Evolutionary conservation across 2,888 invertebrate genomes (phyloP).

Genomic region (Gymnocheta viridis): DNA sequence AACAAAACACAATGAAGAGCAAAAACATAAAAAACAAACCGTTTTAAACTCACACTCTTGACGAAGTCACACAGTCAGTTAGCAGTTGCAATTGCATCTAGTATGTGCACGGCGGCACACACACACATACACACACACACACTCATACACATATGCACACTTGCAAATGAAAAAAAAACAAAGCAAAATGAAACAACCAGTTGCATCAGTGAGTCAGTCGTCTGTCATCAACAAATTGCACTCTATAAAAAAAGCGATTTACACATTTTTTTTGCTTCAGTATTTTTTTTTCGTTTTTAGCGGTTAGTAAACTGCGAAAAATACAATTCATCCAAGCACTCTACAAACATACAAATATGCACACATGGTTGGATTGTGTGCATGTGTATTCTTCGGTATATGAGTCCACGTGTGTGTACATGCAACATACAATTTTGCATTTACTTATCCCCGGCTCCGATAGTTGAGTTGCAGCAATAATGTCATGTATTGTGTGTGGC

Average conservation of each 20-base stretch:
- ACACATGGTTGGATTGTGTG: conserved; percentile 7
- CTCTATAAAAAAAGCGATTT: conserved; percentile 67
- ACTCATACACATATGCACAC: no score
- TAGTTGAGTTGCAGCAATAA: conserved; percentile 49
- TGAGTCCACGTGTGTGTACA: background rate
- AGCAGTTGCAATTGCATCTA: conserved; percentile 64
- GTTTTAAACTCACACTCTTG: conserved; percentile 31
- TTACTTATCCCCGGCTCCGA: conserved; percentile 25
- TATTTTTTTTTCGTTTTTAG: conserved; percentile 67
- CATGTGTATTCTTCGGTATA: background rate
- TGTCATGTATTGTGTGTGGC: conserved; percentile 66
- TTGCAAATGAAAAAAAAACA: conserved; percentile 32
- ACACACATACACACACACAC: conserved; percentile 1
- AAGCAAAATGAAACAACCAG: conserved; percentile 54
- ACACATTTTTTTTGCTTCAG: conserved; percentile 66
- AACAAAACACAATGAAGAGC: conserved; percentile 14
- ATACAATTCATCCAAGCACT: conserved; percentile 45
- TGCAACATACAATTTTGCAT: conserved; percentile 20
- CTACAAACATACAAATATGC: background rate
- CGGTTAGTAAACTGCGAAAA: conserved; percentile 68
- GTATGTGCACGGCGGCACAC: conserved; percentile 29
- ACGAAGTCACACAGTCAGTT: conserved; percentile 11
- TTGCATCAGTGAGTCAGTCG: conserved; percentile 66
- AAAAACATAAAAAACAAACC: conserved; percentile 3
- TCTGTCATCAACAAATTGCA: conserved; percentile 64